A percentile compares a stretch with the other conserved stretches of the same genome.
Evolutionary conservation across 2,888 invertebrate genomes (phyloP).

Genomic region (Caenorhabditis sp.): DNA sequence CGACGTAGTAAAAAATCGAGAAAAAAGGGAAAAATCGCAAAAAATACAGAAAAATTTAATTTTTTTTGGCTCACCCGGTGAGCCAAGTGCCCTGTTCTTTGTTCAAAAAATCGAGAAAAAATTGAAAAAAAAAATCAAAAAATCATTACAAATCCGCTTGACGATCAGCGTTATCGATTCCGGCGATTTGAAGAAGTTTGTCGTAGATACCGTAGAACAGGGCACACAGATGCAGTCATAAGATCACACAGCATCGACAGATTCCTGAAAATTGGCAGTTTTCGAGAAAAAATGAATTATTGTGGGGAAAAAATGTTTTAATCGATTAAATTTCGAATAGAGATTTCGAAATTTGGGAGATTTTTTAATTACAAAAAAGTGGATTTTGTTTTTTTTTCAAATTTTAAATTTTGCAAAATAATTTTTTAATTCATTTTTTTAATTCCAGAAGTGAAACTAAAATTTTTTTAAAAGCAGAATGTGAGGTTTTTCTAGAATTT

Average conservation of each 20-base stretch:
- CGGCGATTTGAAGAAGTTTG: conserved; percentile 40
- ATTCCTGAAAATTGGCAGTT: conserved; percentile 55
- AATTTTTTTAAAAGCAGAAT: too few relatives aligned
- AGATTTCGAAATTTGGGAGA: too few relatives aligned
- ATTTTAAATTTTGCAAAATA: too few relatives aligned
- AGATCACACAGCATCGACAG: conserved; percentile 80
- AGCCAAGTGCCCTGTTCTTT: conserved; percentile 45
- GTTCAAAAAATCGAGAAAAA: conserved; percentile 10
- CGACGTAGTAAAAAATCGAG: neutral
- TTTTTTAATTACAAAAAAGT: too few relatives aligned
- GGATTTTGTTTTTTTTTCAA: too few relatives aligned
- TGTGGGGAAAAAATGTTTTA: too few relatives aligned
- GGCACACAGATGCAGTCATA: conserved; percentile 74
- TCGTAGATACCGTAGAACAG: conserved; percentile 56
- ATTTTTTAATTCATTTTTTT: too few relatives aligned
- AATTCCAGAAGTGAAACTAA: too few relatives aligned
- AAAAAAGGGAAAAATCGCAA: too few relatives aligned
- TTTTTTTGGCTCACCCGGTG: conserved; percentile 29
- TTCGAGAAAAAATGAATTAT: neutral
- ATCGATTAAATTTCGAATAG: too few relatives aligned
- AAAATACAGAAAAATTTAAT: neutral
- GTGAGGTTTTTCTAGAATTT: too few relatives aligned
- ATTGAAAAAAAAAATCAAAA: conserved; percentile 14
- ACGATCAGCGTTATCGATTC: conserved; percentile 3
- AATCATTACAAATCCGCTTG: neutral